Conservation (phyloP, 2,888 invertebrate genomes). For the Onchidella celtica region DNA sequence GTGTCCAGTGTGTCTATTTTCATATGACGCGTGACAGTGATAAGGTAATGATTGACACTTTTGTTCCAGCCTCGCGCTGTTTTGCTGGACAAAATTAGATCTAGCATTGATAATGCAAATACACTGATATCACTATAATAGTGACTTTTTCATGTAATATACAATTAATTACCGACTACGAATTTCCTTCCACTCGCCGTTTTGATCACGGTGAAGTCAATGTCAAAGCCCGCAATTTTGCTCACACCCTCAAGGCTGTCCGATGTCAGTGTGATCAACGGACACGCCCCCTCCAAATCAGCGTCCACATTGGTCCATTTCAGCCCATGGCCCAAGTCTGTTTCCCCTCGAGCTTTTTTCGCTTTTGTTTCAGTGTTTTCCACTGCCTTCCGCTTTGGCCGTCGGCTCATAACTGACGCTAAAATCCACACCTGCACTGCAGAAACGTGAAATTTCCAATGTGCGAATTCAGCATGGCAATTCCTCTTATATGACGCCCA, state of each 20-base stretch:
- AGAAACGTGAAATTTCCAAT: no score
- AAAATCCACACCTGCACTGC: no score
- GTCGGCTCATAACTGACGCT: slow-evolving; percentile 14
- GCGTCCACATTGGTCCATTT: slow-evolving; percentile 70
- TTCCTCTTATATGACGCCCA: no score
- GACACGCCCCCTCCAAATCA: slow-evolving; percentile 64
- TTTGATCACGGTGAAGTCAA: slow-evolving; percentile 78
- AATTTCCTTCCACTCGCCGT: slow-evolving; percentile 78
- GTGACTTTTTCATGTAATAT: no score
- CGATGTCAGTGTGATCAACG: slow-evolving; percentile 67
- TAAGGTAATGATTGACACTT: no score
- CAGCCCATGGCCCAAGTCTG: slow-evolving; percentile 66
- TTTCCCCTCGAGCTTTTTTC: slow-evolving; percentile 73
- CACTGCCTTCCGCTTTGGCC: slow-evolving; percentile 85
- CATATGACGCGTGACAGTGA: no score
- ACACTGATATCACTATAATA: no score
- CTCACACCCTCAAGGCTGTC: slow-evolving; percentile 62
- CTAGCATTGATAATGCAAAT: no score
- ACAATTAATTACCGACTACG: slow-evolving; percentile 73
- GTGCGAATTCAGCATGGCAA: no score
- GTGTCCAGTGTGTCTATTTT: no score
- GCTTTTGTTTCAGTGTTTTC: slow-evolving; percentile 63
- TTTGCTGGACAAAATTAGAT: no score
- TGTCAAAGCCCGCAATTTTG: slow-evolving; percentile 79
- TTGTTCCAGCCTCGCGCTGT: no score